A percentile compares a stretch with the other conserved stretches of the same genome.
phyloP scores from a whole-genome alignment of 2,888 invertebrate species.

The Dasypolia templi region DNA sequence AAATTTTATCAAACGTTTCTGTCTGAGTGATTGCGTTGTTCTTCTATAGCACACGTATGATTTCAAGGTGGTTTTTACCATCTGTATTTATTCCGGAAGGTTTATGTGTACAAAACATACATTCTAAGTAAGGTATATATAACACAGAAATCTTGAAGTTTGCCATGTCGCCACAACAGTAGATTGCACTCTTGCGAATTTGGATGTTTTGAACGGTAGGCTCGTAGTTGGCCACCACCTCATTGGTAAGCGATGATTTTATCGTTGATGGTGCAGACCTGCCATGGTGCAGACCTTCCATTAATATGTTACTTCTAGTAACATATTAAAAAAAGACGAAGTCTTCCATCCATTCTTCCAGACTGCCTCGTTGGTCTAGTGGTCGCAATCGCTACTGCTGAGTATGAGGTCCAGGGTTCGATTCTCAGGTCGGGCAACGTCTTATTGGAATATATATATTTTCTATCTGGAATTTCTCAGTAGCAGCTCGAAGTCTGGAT shows the following conservation, averaged over 20 bases:
- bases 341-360: too few relatives aligned
- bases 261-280: background rate
- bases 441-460: too few relatives aligned
- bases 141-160: too few relatives aligned
- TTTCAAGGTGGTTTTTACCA: background rate
- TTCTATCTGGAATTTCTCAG: too few relatives aligned
- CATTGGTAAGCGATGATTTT: background rate
- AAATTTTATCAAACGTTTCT: background rate
- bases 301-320: too few relatives aligned
- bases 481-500: too few relatives aligned
- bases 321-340: background rate
- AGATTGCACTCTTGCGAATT: background rate
- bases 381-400: too few relatives aligned
- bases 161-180: background rate
- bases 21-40: background rate
- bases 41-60: background rate
- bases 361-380: too few relatives aligned
- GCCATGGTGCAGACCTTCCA: background rate
- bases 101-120: background rate
- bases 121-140: background rate
- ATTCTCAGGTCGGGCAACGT: too few relatives aligned
- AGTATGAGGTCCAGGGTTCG: too few relatives aligned
- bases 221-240: background rate
- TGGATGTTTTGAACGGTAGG: too few relatives aligned
- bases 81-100: background rate